phyloP scores from a whole-genome alignment of 2,113 vertebrate genomes.

The Ranitomeya variabilis region DNA sequence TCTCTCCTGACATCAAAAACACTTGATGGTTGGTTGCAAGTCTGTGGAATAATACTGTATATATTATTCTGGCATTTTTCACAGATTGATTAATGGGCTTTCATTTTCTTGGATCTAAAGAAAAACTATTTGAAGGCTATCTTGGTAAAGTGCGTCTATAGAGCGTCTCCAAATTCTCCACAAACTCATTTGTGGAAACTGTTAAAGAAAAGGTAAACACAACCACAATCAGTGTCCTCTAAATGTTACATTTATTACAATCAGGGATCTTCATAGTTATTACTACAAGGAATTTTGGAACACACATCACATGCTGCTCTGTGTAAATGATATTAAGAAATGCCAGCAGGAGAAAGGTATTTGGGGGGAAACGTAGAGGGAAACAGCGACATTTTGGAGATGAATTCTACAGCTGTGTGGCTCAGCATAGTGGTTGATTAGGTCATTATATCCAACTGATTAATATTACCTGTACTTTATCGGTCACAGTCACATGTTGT shows the following conservation, averaged over 20 bases:
- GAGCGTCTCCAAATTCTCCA: constrained; percentile 4
- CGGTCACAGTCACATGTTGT: neutral
- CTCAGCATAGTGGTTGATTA: neutral
- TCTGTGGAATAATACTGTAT: constrained; percentile 27
- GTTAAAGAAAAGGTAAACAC: constrained; percentile 32
- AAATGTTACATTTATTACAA: constrained; percentile 20
- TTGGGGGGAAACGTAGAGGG: neutral
- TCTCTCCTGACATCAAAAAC: neutral
- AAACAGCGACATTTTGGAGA: neutral
- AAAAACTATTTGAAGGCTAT: constrained; percentile 3
- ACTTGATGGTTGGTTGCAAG: constrained; percentile 26
- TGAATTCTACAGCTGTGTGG: neutral
- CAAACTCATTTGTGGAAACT: constrained; percentile 1
- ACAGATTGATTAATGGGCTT: constrained; percentile 46
- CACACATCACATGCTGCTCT: neutral
- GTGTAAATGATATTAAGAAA: neutral
- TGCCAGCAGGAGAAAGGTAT: neutral
- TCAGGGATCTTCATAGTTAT: constrained; percentile 13
- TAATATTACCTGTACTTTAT: neutral
- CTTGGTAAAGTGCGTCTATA: neutral
- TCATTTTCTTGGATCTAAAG: constrained; percentile 26
- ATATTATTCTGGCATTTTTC: constrained; percentile 35
- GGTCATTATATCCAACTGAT: neutral
- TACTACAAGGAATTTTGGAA: constrained; percentile 1
- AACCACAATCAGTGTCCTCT: constrained; percentile 12